A percentile compares a stretch with the other conserved stretches of the same genome.
These are phyloP conservation scores for Nomada hirtipes DNA, from an alignment of 2,888 invertebrate species.

Conservation along the genomic window DNA sequence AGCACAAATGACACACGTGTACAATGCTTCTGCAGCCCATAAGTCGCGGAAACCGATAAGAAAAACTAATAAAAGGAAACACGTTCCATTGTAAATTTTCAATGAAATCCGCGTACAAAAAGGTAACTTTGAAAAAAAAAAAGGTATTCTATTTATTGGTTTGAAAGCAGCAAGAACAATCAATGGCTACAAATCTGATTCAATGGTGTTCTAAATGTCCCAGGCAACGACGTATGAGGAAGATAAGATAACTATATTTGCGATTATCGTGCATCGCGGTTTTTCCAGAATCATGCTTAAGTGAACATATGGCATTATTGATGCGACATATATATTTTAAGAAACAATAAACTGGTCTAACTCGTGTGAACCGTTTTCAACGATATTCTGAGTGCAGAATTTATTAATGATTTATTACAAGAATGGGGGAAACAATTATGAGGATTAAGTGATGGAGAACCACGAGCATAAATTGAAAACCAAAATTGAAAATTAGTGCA, in stretches of 20 bases:
- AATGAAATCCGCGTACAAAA: conserved; percentile 21
- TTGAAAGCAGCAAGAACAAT: conserved; percentile 45
- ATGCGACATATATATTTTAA: conserved; percentile 37
- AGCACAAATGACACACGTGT: neutral
- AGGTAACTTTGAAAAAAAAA: neutral
- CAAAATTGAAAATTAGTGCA: neutral
- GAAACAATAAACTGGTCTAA: conserved; percentile 30
- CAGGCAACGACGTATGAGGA: conserved; percentile 39
- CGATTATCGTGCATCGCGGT: conserved; percentile 60
- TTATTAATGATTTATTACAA: neutral
- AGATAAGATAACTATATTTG: conserved; percentile 69
- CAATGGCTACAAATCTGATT: conserved; percentile 58
- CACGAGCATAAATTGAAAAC: neutral
- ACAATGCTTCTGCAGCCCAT: neutral
- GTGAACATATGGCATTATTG: conserved; percentile 65
- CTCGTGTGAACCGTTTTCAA: neutral
- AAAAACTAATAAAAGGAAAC: neutral
- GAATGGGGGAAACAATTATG: neutral
- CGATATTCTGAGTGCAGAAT: neutral
- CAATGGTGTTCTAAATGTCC: conserved; percentile 56
- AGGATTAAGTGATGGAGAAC: neutral
- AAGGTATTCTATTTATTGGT: conserved; percentile 27
- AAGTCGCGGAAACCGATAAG: neutral
- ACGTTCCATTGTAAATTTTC: conserved; percentile 15
- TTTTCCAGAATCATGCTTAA: conserved; percentile 55